These are phyloP conservation scores for Notamacropus eugenii DNA, from an alignment of 2,797 vertebrate species.

Conservation along the genomic window DNA sequence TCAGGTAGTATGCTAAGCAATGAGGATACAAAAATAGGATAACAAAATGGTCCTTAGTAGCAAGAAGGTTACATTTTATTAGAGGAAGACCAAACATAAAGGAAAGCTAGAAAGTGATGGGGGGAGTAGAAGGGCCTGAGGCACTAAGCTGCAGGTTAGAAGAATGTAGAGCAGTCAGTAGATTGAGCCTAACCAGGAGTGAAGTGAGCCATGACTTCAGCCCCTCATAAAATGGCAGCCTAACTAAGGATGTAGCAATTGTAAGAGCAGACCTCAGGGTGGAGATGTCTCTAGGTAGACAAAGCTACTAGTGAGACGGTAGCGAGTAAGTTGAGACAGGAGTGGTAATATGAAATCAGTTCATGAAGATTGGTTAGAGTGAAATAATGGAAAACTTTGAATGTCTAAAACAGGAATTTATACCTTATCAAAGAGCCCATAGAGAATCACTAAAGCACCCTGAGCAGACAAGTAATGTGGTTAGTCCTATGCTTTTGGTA, in stretches of 20 bases:
- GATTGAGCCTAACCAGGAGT: background rate
- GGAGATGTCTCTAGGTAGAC: background rate
- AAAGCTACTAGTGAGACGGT: background rate
- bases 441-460: background rate
- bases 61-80: background rate
- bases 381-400: background rate
- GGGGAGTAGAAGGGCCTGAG: background rate
- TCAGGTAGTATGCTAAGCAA: background rate
- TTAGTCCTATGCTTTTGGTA: background rate
- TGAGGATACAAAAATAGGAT: background rate
- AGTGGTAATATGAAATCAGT: background rate
- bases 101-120: background rate
- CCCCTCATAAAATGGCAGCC: too few species aligned
- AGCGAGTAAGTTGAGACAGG: background rate
- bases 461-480: background rate
- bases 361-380: background rate
- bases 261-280: background rate
- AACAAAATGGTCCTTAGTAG: background rate
- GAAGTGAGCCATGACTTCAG: background rate
- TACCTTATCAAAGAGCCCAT: background rate
- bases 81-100: background rate
- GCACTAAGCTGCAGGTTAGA: background rate
- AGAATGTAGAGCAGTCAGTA: background rate
- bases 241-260: background rate
- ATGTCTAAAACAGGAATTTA: background rate